phyloP scores from a whole-genome alignment of 2,113 vertebrate species.

The Microtus oregoni region DNA sequence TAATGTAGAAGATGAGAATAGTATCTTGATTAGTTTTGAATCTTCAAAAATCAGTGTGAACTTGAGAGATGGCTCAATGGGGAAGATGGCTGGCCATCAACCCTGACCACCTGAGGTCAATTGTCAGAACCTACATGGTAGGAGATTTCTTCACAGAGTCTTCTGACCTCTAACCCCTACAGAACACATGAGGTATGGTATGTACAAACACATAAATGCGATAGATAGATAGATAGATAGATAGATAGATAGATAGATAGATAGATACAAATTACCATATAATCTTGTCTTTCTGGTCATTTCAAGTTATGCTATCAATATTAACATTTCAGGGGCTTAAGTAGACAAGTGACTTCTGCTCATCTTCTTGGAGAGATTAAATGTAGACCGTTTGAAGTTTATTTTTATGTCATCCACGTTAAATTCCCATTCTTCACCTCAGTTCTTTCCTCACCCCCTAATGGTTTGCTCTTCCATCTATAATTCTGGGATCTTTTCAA shows the following conservation, averaged over 20 bases:
- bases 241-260: no score
- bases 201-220: neutral
- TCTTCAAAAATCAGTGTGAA: neutral
- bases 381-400: neutral
- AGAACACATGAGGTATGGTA: neutral
- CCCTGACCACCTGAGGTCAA: neutral
- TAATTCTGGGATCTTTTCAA: neutral
- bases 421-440: neutral
- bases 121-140: neutral
- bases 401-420: neutral
- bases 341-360: no score
- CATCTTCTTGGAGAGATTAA: neutral
- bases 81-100: neutral
- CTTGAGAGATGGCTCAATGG: neutral
- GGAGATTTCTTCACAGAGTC: no score
- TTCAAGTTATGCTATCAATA: no score
- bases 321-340: no score
- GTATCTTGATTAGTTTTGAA: neutral
- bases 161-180: neutral
- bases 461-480: neutral
- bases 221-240: no score
- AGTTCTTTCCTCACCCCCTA: neutral
- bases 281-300: no score
- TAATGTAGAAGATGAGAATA: neutral
- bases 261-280: no score